phyloP scores from a whole-genome alignment of 2,113 vertebrate species.

The Indri indri region DNA sequence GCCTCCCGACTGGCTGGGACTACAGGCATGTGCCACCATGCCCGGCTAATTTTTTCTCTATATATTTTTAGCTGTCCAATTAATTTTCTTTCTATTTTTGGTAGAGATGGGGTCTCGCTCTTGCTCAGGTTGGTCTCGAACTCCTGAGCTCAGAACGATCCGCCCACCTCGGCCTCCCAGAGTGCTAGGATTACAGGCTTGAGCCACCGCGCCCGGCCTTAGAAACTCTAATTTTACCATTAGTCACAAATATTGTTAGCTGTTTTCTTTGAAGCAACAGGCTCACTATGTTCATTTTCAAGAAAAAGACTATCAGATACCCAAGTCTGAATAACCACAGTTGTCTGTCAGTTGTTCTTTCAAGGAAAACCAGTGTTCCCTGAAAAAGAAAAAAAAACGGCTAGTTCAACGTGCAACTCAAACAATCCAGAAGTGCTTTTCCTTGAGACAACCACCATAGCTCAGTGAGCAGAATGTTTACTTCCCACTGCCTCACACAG shows the following conservation, averaged over 20 bases:
- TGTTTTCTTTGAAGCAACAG: conserved; percentile 6
- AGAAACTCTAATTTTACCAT: not conserved
- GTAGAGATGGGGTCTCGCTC: no score
- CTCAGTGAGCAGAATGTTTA: no score
- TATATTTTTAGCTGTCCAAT: no score
- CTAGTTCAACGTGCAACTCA: not conserved
- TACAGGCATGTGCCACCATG: no score
- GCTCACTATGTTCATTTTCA: not conserved
- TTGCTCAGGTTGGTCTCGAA: no score
- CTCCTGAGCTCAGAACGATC: no score
- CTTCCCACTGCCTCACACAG: not conserved
- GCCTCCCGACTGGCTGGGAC: no score
- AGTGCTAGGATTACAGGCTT: no score
- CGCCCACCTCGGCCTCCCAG: no score
- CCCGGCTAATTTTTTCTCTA: no score
- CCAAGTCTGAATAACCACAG: not conserved
- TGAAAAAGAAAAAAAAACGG: not conserved
- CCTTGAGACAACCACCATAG: not conserved
- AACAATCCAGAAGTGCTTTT: not conserved
- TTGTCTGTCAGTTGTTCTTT: not conserved
- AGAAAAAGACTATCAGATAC: not conserved
- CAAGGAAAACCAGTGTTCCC: not conserved
- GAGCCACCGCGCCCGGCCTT: no score
- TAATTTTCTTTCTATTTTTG: no score
- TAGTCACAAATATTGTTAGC: not conserved